Evolutionary conservation across 2,113 vertebrate genomes (phyloP), one percentile per base, ranked within the genome.

Genomic region (Pangasianodon gigas): DNA sequence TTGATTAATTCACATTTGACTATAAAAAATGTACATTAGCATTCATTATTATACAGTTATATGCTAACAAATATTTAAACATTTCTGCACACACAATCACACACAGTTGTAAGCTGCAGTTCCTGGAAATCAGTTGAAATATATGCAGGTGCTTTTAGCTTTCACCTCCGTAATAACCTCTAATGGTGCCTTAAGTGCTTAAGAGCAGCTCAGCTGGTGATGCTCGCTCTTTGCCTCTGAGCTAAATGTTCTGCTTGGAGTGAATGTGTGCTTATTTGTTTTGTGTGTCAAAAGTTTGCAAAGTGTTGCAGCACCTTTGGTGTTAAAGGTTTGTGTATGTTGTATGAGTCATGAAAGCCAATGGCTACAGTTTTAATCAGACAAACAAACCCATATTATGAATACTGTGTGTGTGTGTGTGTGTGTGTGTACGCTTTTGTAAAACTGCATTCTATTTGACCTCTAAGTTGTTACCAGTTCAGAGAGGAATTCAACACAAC

Each of bases 91-190:
- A 71, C 26, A 65, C 62, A 62, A 46, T 85, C 90, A 69, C 87
- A 65, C 16, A 85, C 84, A 91, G 21, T 56, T 86, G 65, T 67
- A 75, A 86, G 80, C 11, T 88, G 32, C 65, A 88, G 74, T 91
- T 91, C 91, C 87, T 80, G 80, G 86, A 90, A 91, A 83, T 83
- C 75, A 90, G 52, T 41, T 56, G 88, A 88, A 85, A 88, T 60
- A 90, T 84, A 54, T 46, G 51, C 79, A 88, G 87, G 82, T 52
- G 83, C 89, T 90, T 90, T 91, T 88, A 88, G 87, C 79, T 77
- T 90, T 69, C 71, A 89, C 85, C 89, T 85, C 81, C 41, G 60
- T 92, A 91, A 88, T 88, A 67, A 65, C 51, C 56, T 88, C 48
- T 88, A 91, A 86, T 90, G 88, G 85, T 58, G 37, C 82, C 58